These are phyloP conservation scores for Gymnogyps californianus DNA, from an alignment of 2,113 vertebrate species.

Conservation along the genomic window DNA sequence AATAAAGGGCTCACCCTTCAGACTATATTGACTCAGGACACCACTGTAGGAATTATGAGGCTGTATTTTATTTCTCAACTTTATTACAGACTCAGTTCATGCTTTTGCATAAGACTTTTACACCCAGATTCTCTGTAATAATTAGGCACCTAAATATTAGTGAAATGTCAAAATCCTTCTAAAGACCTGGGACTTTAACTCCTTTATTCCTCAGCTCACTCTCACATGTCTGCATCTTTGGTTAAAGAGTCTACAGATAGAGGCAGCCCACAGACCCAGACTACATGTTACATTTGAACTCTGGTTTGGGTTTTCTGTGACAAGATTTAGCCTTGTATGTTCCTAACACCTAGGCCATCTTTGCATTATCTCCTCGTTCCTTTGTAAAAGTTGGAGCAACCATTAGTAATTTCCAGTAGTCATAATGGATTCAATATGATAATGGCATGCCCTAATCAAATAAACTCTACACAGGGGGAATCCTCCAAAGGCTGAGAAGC, in stretches of 20 bases:
- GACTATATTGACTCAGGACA: not conserved
- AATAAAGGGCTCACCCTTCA: not conserved
- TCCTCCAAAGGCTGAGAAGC: not conserved
- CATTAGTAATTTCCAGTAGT: not conserved
- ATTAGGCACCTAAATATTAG: not conserved
- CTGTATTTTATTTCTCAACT: not conserved
- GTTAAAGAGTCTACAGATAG: not conserved
- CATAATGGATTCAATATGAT: slow-evolving; percentile 22
- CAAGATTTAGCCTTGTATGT: not conserved
- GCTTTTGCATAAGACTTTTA: not conserved
- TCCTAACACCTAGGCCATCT: not conserved
- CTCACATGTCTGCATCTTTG: not conserved
- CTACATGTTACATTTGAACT: not conserved
- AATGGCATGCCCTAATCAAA: slow-evolving; percentile 30
- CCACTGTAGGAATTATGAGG: not conserved
- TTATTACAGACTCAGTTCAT: not conserved
- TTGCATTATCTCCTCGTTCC: not conserved
- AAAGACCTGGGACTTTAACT: not conserved
- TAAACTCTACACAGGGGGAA: not conserved
- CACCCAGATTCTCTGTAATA: not conserved
- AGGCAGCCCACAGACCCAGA: not conserved
- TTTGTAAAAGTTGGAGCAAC: not conserved
- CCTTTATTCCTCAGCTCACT: not conserved
- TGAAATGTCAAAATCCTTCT: not conserved
- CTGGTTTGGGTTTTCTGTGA: not conserved